A percentile compares a stretch with the other conserved stretches of the same genome.
These are phyloP conservation scores for Ischnura elegans DNA, from an alignment of 2,888 invertebrate genomes.

Conservation along the genomic window DNA sequence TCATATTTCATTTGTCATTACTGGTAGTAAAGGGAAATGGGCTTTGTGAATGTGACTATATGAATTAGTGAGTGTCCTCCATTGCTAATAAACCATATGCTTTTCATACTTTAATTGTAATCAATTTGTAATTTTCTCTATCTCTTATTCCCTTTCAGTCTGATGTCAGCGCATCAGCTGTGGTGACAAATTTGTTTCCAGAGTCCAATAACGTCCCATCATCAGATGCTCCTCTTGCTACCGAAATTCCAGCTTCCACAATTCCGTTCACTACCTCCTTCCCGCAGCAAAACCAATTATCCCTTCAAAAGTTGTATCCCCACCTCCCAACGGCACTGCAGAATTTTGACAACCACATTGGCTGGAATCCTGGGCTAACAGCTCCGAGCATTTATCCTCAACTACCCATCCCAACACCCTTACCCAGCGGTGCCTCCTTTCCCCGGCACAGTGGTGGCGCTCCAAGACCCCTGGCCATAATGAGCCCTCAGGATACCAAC, in stretches of 20 bases:
- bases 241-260: background rate
- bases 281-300: background rate
- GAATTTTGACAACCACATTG: background rate
- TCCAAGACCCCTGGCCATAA: constrained; percentile 10
- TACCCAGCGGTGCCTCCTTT: background rate
- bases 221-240: background rate
- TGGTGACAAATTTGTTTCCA: background rate
- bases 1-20: no score
- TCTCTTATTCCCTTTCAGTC: background rate
- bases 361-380: background rate
- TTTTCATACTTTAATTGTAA: background rate
- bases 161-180: background rate
- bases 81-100: no score
- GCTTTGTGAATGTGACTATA: no score
- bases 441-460: background rate
- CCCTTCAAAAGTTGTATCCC: background rate
- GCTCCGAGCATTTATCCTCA: background rate
- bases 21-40: no score
- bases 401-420: background rate
- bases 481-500: constrained; percentile 15
- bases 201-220: background rate
- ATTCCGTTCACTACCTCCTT: background rate
- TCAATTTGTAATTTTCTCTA: background rate
- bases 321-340: background rate
- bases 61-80: no score